These are phyloP conservation scores for Pangasius mekongensis DNA, from an alignment of 2,797 vertebrate species.

Conservation along the genomic window DNA sequence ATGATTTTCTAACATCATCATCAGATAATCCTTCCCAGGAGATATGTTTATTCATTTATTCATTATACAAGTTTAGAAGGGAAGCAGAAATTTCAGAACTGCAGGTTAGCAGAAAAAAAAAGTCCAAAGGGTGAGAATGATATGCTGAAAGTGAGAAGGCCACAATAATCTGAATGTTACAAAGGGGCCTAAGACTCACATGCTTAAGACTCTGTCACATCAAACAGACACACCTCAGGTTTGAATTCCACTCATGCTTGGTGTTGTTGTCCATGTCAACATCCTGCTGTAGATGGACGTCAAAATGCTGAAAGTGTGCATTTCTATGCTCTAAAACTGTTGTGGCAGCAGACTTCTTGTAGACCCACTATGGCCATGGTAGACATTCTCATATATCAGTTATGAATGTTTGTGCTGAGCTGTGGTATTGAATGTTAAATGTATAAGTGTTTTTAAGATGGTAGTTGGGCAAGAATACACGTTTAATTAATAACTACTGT, in stretches of 20 bases:
- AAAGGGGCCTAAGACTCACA: neutral
- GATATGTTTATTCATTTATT: constrained; percentile 55
- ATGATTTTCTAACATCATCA: constrained; percentile 52
- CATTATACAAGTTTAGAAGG: constrained; percentile 44
- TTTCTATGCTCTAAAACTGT: neutral
- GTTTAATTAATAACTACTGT: neutral
- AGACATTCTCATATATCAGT: neutral
- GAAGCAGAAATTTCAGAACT: constrained; percentile 45
- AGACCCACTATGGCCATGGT: neutral
- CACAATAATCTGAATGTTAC: constrained; percentile 1
- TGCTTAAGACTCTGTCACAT: neutral
- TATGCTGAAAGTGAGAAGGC: neutral
- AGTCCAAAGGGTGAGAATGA: constrained; percentile 3
- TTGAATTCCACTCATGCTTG: neutral
- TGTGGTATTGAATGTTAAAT: neutral
- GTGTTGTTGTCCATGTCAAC: neutral
- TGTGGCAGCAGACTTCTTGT: neutral
- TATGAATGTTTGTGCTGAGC: neutral
- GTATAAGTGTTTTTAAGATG: neutral
- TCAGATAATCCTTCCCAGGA: constrained; percentile 47
- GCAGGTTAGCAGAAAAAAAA: constrained; percentile 49
- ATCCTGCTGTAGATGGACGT: neutral
- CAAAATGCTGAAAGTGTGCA: neutral
- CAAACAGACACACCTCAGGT: neutral
- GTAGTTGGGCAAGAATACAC: neutral